A percentile compares a stretch with the other conserved stretches of the same genome.
phyloP scores from a whole-genome alignment of 2,113 vertebrate genomes.

The Enhydra lutris region DNA sequence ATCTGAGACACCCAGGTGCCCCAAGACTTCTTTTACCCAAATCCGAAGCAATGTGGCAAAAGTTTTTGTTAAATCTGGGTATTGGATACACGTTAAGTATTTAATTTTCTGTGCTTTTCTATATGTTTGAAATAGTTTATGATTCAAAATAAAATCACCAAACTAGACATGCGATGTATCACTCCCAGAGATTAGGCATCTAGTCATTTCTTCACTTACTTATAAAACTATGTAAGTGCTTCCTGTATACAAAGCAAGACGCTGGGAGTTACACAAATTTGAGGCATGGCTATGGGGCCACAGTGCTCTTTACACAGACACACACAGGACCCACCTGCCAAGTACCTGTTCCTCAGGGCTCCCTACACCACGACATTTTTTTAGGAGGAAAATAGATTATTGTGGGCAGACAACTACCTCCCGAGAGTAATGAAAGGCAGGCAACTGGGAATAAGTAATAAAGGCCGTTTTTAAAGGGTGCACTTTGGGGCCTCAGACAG shows the following conservation, averaged over 20 bases:
- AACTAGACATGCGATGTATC: background rate
- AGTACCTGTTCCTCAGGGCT: background rate
- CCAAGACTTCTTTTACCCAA: background rate
- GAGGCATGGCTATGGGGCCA: background rate
- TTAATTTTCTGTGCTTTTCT: background rate
- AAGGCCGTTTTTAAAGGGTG: background rate
- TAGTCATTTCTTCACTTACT: background rate
- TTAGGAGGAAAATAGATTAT: background rate
- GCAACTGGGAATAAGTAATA: background rate
- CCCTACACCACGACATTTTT: background rate
- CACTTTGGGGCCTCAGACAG: rapidly evolving
- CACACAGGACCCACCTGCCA: background rate
- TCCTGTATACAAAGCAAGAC: background rate
- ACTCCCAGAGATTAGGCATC: background rate
- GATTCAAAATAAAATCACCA: background rate
- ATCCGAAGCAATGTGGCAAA: background rate
- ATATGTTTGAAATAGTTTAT: background rate
- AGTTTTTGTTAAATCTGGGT: background rate
- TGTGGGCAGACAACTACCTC: background rate
- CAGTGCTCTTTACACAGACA: background rate
- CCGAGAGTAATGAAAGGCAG: background rate
- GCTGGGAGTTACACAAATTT: background rate
- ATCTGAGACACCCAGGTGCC: no score
- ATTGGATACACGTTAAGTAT: background rate
- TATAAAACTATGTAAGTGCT: background rate